A percentile compares a stretch with the other conserved stretches of the same genome.
phyloP scores from a whole-genome alignment of 2,113 vertebrate genomes.

The Turnix velox region DNA sequence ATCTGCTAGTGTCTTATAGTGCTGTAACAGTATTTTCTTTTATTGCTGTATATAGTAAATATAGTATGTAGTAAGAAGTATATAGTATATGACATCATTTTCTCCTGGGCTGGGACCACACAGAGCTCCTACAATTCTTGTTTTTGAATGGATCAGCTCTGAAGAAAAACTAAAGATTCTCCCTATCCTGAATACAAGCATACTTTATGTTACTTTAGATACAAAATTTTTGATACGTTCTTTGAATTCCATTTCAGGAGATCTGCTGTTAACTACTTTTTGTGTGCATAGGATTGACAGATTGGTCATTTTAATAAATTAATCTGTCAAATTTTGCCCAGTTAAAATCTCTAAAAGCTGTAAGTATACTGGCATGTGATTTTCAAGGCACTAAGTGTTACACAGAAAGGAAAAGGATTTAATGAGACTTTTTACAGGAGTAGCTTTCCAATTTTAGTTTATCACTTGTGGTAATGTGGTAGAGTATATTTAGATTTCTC shows the following conservation, averaged over 20 bases:
- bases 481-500: constrained; percentile 52
- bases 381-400: constrained; percentile 44
- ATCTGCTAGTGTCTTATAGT: not conserved
- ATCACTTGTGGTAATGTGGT: constrained; percentile 38
- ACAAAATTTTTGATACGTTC: constrained; percentile 51
- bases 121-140: not conserved
- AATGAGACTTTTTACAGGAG: constrained; percentile 61
- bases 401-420: constrained; percentile 30
- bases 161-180: constrained; percentile 29
- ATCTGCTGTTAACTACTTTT: constrained; percentile 62
- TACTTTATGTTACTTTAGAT: constrained; percentile 43
- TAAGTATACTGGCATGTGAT: constrained; percentile 62
- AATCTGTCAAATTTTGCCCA: constrained; percentile 71
- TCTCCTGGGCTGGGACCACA: not conserved
- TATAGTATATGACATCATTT: not conserved
- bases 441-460: constrained; percentile 56
- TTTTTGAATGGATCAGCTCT: constrained; percentile 22
- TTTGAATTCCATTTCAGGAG: constrained; percentile 59
- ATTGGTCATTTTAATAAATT: constrained; percentile 73
- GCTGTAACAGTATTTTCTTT: not conserved
- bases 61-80: too few species aligned
- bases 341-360: constrained; percentile 71
- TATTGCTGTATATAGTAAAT: not conserved
- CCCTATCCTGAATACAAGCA: not conserved
- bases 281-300: constrained; percentile 72